A percentile compares a stretch with the other conserved stretches of the same genome.
Conservation (phyloP, 1,140 invertebrate genomes). For the Caenorhabditis elegans region WBcel235 BX284602.5:8673501-8674000, state of each 20-base stretch:
- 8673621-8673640: slow-evolving; percentile 98
- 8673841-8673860: slow-evolving; percentile 52
- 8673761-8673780: slow-evolving; percentile 50
- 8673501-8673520: too few relatives aligned
- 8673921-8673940: slow-evolving; percentile 37
- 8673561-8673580: not conserved
- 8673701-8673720: slow-evolving; percentile 93
- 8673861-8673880: slow-evolving; percentile 61
- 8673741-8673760: not conserved
- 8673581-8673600: not conserved
- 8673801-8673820: slow-evolving; percentile 55
- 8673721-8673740: slow-evolving; percentile 50
- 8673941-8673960: slow-evolving; percentile 14
- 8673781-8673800: slow-evolving; percentile 57
- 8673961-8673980: slow-evolving; percentile 34
- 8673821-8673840: slow-evolving; percentile 60
- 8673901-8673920: slow-evolving; percentile 38
- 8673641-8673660: slow-evolving; percentile 86
- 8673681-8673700: slow-evolving; percentile 72
- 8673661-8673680: slow-evolving; percentile 87
- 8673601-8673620: slow-evolving; percentile 71
- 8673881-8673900: slow-evolving; percentile 59
- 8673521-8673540: too few relatives aligned
- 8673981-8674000: slow-evolving; percentile 44
- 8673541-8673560: not conserved